A percentile compares a stretch with the other conserved stretches of the same genome.
phyloP scores from a whole-genome alignment of 2,888 invertebrate species.

The Andrena hattorfiana region DNA sequence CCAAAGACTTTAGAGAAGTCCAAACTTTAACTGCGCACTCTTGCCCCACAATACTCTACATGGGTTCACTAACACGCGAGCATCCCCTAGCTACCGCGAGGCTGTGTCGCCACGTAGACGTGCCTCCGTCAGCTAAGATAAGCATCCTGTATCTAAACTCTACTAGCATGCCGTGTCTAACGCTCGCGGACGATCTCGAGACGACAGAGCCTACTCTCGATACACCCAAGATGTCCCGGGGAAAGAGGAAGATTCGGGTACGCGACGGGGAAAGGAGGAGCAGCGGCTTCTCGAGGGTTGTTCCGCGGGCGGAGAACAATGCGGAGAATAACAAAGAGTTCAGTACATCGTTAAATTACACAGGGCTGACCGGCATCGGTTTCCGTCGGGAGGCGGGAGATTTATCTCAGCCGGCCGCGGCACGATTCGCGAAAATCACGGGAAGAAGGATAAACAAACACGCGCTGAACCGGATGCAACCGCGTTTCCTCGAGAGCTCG shows the following conservation, averaged over 20 bases:
- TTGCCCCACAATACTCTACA: too few relatives aligned
- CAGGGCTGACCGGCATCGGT: not conserved
- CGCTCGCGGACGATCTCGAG: not conserved
- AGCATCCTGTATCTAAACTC: constrained; percentile 70
- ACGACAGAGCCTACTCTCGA: too few relatives aligned
- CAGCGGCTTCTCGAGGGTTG: not conserved
- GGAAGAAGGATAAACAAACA: constrained; percentile 27
- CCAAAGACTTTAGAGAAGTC: too few relatives aligned
- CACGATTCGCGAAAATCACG: constrained; percentile 12
- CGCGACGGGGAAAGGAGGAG: not conserved
- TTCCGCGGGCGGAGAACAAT: not conserved
- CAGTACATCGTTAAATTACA: constrained; percentile 4
- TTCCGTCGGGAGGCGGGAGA: constrained; percentile 7
- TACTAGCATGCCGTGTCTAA: constrained; percentile 7
- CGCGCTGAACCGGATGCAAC: not conserved
- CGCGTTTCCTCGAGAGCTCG: not conserved
- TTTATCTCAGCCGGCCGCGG: constrained; percentile 13
- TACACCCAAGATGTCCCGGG: too few relatives aligned
- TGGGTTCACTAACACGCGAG: not conserved
- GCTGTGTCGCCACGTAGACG: constrained; percentile 14
- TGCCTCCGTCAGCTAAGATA: constrained; percentile 70
- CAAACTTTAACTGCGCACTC: too few relatives aligned
- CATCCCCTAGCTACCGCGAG: not conserved
- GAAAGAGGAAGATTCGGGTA: not conserved
- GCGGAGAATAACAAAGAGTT: constrained; percentile 17